Evolutionary conservation across 1,140 invertebrate genomes (phyloP).

Genomic region (Drosophila micromelanica): DNA sequence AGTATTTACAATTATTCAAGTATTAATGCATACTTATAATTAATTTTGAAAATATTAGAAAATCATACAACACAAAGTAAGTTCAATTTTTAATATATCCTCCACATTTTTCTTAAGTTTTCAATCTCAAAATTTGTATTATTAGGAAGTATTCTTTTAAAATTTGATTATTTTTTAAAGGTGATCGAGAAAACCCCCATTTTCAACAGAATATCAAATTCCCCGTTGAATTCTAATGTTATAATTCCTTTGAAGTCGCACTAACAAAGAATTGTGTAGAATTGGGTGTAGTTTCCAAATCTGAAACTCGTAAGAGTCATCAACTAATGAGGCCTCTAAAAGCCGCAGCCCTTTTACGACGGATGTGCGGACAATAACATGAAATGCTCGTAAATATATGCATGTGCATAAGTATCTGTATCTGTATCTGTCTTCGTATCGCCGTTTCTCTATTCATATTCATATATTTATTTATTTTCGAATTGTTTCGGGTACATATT

Average conservation of each 20-base stretch:
- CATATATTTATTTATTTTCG: slow-evolving; percentile 71
- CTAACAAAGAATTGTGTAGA: slow-evolving; percentile 9
- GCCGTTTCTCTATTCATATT: slow-evolving; percentile 53
- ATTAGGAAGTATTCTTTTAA: no score
- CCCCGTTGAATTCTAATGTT: slow-evolving; percentile 32
- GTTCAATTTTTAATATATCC: no score
- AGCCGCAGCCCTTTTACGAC: slow-evolving; percentile 52
- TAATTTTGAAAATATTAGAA: no score
- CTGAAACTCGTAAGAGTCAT: slow-evolving; percentile 60
- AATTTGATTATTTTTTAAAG: background rate
- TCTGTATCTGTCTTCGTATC: slow-evolving; percentile 27
- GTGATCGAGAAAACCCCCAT: slow-evolving; percentile 19
- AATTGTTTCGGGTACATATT: slow-evolving; percentile 74
- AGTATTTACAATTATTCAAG: no score
- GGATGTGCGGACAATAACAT: slow-evolving; percentile 74
- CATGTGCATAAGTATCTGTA: slow-evolving; percentile 23
- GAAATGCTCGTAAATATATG: slow-evolving; percentile 49
- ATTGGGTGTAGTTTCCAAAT: slow-evolving; percentile 74
- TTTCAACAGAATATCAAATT: slow-evolving; percentile 57
- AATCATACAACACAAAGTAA: no score
- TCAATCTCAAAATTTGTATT: no score
- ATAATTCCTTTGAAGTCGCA: slow-evolving; percentile 55
- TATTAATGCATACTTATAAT: no score
- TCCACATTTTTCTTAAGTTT: no score
- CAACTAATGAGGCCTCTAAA: slow-evolving; percentile 64